These are phyloP conservation scores for Callaeas wilsoni DNA, from an alignment of 2,113 vertebrate genomes.

Conservation along the genomic window DNA sequence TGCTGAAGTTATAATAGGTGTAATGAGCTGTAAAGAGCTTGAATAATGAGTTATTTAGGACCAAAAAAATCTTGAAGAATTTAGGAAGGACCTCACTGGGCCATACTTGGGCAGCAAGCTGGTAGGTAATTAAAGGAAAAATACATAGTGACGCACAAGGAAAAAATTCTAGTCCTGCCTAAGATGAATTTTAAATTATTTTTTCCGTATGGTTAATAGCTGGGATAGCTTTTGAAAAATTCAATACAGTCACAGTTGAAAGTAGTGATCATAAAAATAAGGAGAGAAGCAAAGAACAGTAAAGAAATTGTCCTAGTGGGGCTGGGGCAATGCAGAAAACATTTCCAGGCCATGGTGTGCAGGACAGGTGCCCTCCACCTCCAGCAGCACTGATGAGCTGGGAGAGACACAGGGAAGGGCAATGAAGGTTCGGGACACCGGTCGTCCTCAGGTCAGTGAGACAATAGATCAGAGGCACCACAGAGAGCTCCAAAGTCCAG, in stretches of 20 bases:
- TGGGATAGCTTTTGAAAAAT: neutral
- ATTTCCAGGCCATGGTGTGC: accelerated
- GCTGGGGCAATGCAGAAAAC: neutral
- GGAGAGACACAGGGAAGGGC: neutral
- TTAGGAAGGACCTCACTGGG: neutral
- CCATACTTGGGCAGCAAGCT: neutral
- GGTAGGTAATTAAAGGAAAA: neutral
- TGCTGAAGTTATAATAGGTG: neutral
- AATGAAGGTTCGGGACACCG: accelerated
- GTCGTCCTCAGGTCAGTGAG: neutral
- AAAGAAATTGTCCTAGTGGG: neutral
- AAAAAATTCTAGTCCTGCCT: neutral
- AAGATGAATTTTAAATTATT: neutral
- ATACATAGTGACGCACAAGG: neutral
- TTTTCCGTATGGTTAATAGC: neutral
- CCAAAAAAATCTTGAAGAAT: neutral
- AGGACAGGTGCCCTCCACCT: neutral
- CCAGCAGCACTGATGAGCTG: neutral
- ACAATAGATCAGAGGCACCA: accelerated
- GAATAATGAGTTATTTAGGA: neutral
- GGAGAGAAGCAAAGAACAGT: neutral
- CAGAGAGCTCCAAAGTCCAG: neutral
- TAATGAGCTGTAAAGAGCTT: conserved; percentile 10
- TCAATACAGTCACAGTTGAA: neutral
- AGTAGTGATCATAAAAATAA: neutral